These are phyloP conservation scores for Pseudomyrmex pallidus DNA, from an alignment of 1,140 invertebrate genomes.

Conservation along the genomic window DNA sequence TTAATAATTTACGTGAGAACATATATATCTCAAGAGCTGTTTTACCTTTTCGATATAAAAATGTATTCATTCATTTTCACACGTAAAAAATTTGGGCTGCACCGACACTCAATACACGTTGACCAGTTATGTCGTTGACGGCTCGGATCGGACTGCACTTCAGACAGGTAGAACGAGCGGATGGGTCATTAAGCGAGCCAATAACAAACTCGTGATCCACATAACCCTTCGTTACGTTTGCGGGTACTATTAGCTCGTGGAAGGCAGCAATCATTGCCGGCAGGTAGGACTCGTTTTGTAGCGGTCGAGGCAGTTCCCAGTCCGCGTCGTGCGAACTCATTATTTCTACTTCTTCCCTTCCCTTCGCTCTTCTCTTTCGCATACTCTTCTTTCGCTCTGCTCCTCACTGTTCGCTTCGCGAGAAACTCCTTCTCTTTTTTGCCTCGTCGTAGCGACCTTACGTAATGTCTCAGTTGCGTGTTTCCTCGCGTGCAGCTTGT, in stretches of 20 bases:
- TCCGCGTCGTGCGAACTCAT: constrained; percentile 61
- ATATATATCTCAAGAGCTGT: not conserved
- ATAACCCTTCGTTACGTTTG: constrained; percentile 72
- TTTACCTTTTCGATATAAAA: not conserved
- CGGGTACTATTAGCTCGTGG: constrained; percentile 64
- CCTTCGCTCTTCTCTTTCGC: not conserved
- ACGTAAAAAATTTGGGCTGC: constrained; percentile 42
- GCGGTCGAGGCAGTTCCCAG: constrained; percentile 33
- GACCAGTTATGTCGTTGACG: constrained; percentile 53
- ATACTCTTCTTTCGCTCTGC: not conserved
- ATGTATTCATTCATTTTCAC: not conserved
- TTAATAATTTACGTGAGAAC: not conserved
- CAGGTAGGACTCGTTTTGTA: constrained; percentile 66
- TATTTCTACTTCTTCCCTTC: constrained; percentile 42
- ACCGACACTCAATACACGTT: not conserved
- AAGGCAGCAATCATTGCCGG: constrained; percentile 65
- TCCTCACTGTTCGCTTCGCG: constrained; percentile 4
- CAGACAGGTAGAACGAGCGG: constrained; percentile 65
- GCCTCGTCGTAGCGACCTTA: constrained; percentile 59
- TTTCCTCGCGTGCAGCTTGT: constrained; percentile 20
- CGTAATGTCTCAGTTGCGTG: constrained; percentile 62
- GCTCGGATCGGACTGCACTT: constrained; percentile 29
- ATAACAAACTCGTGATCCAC: constrained; percentile 73
- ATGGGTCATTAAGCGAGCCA: constrained; percentile 71
- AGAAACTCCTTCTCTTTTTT: constrained; percentile 17